A percentile compares a stretch with the other conserved stretches of the same genome.
Conservation (phyloP, 2,797 vertebrate genomes). For the Prunella strophiata region DNA sequence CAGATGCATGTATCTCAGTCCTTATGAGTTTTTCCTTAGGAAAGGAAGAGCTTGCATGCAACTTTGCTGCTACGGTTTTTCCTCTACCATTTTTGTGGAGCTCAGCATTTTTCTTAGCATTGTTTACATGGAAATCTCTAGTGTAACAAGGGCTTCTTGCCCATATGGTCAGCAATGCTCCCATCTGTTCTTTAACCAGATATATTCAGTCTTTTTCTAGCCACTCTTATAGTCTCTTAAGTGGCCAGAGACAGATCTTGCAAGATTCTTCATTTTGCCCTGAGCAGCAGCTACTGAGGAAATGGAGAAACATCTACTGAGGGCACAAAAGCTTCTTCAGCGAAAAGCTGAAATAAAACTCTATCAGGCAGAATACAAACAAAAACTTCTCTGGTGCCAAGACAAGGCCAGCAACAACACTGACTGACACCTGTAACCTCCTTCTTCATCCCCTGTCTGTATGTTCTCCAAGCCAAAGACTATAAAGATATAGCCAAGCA, state of each 20-base stretch:
- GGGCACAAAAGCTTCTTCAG: neutral
- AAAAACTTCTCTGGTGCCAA: neutral
- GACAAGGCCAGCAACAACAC: neutral
- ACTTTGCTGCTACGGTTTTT: neutral
- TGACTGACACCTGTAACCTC: neutral
- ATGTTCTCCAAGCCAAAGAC: neutral
- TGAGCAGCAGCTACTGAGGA: neutral
- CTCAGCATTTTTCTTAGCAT: neutral
- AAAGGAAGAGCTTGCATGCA: neutral
- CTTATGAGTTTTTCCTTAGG: neutral
- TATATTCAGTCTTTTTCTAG: neutral
- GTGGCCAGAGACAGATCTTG: neutral
- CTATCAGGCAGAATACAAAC: neutral
- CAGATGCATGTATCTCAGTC: neutral
- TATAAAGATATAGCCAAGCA: neutral
- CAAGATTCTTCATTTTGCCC: neutral
- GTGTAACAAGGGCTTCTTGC: neutral
- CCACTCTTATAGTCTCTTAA: neutral
- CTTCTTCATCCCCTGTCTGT: rapidly evolving
- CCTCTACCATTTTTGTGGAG: neutral
- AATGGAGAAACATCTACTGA: neutral
- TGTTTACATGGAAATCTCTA: neutral
- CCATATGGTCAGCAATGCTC: neutral
- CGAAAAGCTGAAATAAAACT: neutral
- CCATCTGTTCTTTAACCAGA: neutral